phyloP scores from a whole-genome alignment of 2,797 vertebrate species.

The Sebastes oblongus region DNA sequence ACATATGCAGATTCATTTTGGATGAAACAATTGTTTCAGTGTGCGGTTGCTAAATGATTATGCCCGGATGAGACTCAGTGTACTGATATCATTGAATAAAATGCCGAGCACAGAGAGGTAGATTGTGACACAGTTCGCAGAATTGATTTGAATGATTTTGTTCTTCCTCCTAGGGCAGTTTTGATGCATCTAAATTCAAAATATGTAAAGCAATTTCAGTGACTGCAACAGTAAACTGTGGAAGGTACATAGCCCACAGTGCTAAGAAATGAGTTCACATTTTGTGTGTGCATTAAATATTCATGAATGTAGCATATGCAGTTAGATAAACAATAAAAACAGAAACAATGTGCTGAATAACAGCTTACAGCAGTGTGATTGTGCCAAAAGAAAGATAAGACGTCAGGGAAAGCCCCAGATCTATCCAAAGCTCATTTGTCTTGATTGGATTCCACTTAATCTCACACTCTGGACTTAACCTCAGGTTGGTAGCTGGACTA shows the following conservation, averaged over 20 bases:
- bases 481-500: background rate
- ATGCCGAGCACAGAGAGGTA: background rate
- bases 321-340: background rate
- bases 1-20: background rate
- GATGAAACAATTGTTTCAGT: background rate
- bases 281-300: conserved; percentile 9
- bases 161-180: background rate
- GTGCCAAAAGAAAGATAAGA: background rate
- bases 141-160: background rate
- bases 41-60: background rate
- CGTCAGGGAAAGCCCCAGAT: background rate
- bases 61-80: background rate
- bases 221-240: background rate
- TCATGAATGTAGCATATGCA: background rate
- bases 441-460: conserved; percentile 33
- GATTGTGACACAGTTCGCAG: background rate
- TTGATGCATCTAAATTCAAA: background rate
- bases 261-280: background rate
- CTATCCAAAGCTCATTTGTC: background rate
- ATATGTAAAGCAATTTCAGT: background rate
- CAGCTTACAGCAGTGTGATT: background rate
- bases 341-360: background rate
- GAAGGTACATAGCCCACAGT: conserved; percentile 1
- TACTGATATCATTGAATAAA: background rate
- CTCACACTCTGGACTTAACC: conserved; percentile 14